Conservation (phyloP, 2,113 vertebrate species). For the Cepphus grylle region DNA sequence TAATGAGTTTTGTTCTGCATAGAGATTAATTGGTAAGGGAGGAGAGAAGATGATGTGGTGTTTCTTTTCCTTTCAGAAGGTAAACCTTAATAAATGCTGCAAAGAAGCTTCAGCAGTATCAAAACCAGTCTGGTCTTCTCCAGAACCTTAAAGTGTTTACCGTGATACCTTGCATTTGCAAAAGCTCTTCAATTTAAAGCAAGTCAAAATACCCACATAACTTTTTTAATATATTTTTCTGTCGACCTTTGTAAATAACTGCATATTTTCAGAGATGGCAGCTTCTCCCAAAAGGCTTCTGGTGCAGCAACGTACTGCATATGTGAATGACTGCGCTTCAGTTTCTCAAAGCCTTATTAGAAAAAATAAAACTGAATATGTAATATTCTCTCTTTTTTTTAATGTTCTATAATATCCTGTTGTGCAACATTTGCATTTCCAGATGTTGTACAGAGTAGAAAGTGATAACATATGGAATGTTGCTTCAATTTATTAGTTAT, state of each 20-base stretch:
- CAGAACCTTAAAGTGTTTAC: background rate
- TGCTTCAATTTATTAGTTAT: conserved; percentile 49
- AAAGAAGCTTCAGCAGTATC: background rate
- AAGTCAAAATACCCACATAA: background rate
- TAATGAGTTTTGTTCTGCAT: background rate
- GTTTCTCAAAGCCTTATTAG: background rate
- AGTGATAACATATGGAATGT: conserved; percentile 54
- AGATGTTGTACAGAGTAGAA: conserved; percentile 29
- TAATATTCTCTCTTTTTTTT: background rate
- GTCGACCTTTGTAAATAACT: background rate
- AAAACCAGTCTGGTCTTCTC: background rate
- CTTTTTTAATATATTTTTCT: background rate
- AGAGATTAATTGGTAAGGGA: background rate
- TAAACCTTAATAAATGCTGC: background rate
- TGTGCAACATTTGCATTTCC: conserved; percentile 45
- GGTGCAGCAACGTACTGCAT: background rate
- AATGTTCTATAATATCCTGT: background rate
- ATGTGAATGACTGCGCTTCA: background rate
- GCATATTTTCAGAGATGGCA: background rate
- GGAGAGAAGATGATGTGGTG: background rate
- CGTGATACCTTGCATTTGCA: background rate
- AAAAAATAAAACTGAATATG: background rate
- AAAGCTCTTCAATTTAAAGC: background rate
- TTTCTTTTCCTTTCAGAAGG: background rate
- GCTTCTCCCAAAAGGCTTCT: background rate